phyloP scores from a whole-genome alignment of 2,797 vertebrate species.

The Cirrhinus mrigala region DNA sequence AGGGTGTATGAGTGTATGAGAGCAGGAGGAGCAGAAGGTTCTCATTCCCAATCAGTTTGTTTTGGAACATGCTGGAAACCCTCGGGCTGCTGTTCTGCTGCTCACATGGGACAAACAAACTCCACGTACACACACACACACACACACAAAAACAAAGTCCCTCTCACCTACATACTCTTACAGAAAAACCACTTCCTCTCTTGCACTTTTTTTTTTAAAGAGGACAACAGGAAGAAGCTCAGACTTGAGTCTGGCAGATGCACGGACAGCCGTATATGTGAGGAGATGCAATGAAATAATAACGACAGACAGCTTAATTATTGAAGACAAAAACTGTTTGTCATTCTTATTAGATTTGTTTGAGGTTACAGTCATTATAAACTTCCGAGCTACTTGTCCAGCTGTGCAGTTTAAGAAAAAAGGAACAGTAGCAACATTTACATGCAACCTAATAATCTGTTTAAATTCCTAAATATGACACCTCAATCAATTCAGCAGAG shows the following conservation, averaged over 20 bases:
- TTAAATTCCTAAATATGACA: no score
- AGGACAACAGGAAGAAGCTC: not conserved
- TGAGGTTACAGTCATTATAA: no score
- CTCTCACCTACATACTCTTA: not conserved
- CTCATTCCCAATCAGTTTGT: conserved; percentile 42
- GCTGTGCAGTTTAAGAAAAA: no score
- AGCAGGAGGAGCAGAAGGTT: conserved; percentile 3
- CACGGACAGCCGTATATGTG: not conserved
- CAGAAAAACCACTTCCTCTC: conserved; percentile 26
- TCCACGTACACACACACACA: no score
- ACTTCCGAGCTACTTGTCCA: no score
- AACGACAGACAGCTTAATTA: not conserved
- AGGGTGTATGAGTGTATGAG: not conserved
- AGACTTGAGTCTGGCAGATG: conserved; percentile 4
- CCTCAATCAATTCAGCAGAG: no score
- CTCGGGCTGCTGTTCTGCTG: conserved; percentile 28
- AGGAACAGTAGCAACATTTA: no score
- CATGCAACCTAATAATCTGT: no score
- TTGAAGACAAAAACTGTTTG: not conserved
- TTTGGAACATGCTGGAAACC: conserved; percentile 38
- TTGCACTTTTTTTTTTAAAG: no score
- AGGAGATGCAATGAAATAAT: not conserved
- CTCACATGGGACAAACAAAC: conserved; percentile 31
- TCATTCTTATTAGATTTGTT: not conserved
- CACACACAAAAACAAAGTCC: no score